Conservation (phyloP, 2,797 vertebrate genomes). For the Molossus molossus region DNA sequence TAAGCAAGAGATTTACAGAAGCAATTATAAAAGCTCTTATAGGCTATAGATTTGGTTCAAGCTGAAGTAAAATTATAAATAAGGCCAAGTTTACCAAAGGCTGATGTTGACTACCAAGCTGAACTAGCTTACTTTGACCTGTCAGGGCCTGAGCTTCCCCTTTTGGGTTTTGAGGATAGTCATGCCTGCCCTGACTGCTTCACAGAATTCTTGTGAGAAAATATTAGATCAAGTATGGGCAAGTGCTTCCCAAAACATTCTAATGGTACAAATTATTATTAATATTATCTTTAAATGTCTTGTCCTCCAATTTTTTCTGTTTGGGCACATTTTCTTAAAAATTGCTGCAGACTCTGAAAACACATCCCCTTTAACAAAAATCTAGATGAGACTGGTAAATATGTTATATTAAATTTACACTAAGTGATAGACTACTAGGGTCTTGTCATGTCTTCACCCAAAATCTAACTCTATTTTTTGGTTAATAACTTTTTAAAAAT, state of each 20-base stretch:
- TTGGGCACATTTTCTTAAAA: constrained; percentile 10
- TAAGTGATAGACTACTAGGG: not conserved
- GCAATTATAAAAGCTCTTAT: not conserved
- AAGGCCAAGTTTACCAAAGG: not conserved
- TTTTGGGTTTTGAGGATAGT: not conserved
- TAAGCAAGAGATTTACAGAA: constrained; percentile 44
- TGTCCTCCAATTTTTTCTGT: not conserved
- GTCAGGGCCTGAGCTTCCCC: not conserved
- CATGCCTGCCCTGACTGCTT: not conserved
- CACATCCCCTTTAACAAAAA: not conserved
- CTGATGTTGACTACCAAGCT: not conserved
- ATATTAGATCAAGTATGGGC: not conserved
- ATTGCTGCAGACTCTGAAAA: not conserved
- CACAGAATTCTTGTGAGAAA: not conserved
- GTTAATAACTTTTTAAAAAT: constrained; percentile 5
- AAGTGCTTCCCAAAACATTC: not conserved
- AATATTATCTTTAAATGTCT: not conserved
- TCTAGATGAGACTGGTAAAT: not conserved
- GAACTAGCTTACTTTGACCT: not conserved
- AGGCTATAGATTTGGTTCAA: not conserved
- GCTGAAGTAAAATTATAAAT: not conserved
- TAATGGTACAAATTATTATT: not conserved
- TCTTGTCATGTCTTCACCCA: not conserved
- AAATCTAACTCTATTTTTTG: not conserved
- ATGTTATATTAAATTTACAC: constrained; percentile 41